Conservation (phyloP, 2,888 invertebrate genomes). For the Lepidocyrtoides sp. region DNA sequence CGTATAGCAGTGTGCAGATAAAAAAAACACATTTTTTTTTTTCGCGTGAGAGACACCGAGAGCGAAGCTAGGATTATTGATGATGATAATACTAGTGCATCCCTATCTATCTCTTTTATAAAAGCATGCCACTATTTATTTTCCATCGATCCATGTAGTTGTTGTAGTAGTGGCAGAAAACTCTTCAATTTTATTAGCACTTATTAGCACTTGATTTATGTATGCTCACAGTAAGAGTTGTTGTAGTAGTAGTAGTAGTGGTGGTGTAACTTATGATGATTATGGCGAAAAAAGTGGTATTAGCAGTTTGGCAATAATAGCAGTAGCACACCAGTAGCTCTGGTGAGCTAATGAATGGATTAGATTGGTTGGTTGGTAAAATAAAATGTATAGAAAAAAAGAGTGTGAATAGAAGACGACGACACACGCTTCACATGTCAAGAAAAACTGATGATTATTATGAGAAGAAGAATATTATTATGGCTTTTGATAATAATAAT, state of each 20-base stretch:
- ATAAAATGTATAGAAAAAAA: not conserved
- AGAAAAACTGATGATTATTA: not conserved
- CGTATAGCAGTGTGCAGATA: constrained; percentile 33
- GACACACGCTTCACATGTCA: constrained; percentile 68
- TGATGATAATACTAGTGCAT: no score
- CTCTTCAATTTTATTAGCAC: constrained; percentile 73
- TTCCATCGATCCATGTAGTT: no score
- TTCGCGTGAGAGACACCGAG: not conserved
- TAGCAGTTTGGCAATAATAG: not conserved
- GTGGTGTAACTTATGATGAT: no score
- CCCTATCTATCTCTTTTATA: no score
- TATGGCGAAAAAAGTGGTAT: not conserved
- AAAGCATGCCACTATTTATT: not conserved
- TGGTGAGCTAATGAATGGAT: no score
- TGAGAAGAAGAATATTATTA: no score
- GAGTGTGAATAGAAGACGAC: not conserved
- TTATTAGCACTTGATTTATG: constrained; percentile 78
- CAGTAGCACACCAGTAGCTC: no score
- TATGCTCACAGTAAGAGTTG: no score
- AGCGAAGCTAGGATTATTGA: not conserved
- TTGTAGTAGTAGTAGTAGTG: no score
- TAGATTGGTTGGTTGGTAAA: no score
- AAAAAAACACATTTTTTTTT: not conserved
- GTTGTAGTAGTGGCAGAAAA: no score
- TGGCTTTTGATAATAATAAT: not conserved